A percentile compares a stretch with the other conserved stretches of the same genome.
phyloP scores from a whole-genome alignment of 2,888 invertebrate genomes.

The Megamerina dolium region DNA sequence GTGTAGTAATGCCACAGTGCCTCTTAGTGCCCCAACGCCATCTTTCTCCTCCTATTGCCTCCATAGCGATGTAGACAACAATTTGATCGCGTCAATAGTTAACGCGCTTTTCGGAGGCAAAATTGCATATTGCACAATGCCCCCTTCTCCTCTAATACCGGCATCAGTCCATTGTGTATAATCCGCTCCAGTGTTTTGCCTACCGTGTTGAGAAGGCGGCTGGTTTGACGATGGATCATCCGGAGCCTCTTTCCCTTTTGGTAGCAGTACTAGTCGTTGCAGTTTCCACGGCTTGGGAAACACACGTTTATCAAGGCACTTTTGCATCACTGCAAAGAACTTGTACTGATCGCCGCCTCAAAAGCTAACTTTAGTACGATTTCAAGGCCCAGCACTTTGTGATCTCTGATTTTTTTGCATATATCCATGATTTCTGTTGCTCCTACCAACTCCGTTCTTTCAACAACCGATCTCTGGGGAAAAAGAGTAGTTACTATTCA shows the following conservation, averaged over 20 bases:
- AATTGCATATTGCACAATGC: no score
- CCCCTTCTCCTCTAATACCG: no score
- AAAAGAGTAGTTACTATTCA: no score
- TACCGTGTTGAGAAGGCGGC: slow-evolving; percentile 4
- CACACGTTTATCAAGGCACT: not conserved
- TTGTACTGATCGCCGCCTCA: not conserved
- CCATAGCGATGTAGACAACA: no score
- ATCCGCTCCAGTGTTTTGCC: slow-evolving; percentile 2
- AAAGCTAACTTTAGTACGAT: slow-evolving; percentile 2
- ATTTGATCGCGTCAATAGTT: slow-evolving; percentile 2
- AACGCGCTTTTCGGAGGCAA: slow-evolving; percentile 4
- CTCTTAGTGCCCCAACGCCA: slow-evolving; percentile 4
- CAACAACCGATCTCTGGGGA: no score
- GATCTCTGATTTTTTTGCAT: no score
- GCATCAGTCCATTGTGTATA: not conserved
- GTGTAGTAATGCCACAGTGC: slow-evolving; percentile 7
- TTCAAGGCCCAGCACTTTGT: slow-evolving; percentile 4
- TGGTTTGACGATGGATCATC: slow-evolving; percentile 6
- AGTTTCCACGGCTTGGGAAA: slow-evolving; percentile 6
- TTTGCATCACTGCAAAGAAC: not conserved
- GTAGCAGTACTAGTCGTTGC: slow-evolving; percentile 8
- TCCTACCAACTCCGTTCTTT: no score
- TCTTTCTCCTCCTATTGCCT: slow-evolving; percentile 8
- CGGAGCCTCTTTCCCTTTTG: not conserved
- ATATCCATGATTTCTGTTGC: no score